These are phyloP conservation scores for Pyrrhia umbra DNA, from an alignment of 2,888 invertebrate species.

Conservation along the genomic window DNA sequence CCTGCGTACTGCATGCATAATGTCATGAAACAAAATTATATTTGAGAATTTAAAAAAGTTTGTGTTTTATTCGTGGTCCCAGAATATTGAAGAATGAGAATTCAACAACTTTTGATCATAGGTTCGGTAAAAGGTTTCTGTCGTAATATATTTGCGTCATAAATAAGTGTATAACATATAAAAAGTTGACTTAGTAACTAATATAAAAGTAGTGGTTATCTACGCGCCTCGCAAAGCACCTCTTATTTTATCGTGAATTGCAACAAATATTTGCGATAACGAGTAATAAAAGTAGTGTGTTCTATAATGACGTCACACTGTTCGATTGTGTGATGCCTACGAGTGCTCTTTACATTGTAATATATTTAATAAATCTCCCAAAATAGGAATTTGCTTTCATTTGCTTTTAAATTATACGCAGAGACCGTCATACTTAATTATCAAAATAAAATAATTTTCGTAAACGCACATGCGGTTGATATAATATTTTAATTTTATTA, in stretches of 20 bases:
- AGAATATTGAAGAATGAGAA: slow-evolving; percentile 19
- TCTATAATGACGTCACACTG: slow-evolving; percentile 73
- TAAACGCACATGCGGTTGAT: too few species aligned
- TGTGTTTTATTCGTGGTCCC: slow-evolving; percentile 28
- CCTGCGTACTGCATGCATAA: slow-evolving; percentile 58
- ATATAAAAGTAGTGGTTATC: slow-evolving; percentile 73
- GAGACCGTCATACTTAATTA: background rate
- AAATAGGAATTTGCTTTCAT: too few species aligned
- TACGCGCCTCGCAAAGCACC: slow-evolving; percentile 73
- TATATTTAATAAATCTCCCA: background rate
- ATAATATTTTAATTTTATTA: too few species aligned
- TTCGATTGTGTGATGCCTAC: slow-evolving; percentile 38
- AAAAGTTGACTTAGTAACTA: slow-evolving; percentile 67
- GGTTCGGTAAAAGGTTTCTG: slow-evolving; percentile 16
- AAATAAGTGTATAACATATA: slow-evolving; percentile 12
- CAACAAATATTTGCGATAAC: slow-evolving; percentile 82
- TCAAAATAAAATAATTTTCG: background rate
- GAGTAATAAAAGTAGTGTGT: slow-evolving; percentile 77
- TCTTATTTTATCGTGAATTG: slow-evolving; percentile 81
- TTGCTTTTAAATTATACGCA: background rate
- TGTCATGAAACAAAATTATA: slow-evolving; percentile 33
- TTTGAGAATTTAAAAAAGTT: slow-evolving; percentile 41
- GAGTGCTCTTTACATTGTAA: slow-evolving; percentile 32
- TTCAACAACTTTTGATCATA: slow-evolving; percentile 20
- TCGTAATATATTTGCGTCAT: slow-evolving; percentile 20